phyloP scores from a whole-genome alignment of 2,888 invertebrate species.

The Mythimna pallens region DNA sequence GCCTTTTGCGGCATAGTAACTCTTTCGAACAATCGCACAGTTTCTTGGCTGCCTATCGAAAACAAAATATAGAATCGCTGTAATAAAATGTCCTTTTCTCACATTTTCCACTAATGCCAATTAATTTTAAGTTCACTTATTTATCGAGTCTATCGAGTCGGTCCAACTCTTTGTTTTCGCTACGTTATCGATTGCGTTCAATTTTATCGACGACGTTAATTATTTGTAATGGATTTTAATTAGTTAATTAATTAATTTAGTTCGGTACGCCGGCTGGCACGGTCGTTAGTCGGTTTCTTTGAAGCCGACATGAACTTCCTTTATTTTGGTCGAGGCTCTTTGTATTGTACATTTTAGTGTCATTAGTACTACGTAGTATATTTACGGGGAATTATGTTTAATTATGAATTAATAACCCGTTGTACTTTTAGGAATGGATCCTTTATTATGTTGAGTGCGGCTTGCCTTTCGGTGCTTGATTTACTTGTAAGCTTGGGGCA shows the following conservation, averaged over 20 bases:
- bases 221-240: slow-evolving; percentile 84
- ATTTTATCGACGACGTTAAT: slow-evolving; percentile 77
- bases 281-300: slow-evolving; percentile 80
- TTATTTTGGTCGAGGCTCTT: slow-evolving; percentile 71
- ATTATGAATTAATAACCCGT: slow-evolving; percentile 64
- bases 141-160: slow-evolving; percentile 57
- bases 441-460: slow-evolving; percentile 50
- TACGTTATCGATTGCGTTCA: slow-evolving; percentile 74
- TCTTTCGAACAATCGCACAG: too few relatives aligned
- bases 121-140: slow-evolving; percentile 63
- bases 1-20: too few relatives aligned
- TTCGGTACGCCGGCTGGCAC: slow-evolving; percentile 72
- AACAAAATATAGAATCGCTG: background rate
- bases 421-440: slow-evolving; percentile 54
- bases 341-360: slow-evolving; percentile 70
- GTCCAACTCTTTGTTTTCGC: slow-evolving; percentile 72
- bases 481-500: slow-evolving; percentile 13
- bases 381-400: slow-evolving; percentile 65
- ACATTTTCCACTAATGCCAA: slow-evolving; percentile 59
- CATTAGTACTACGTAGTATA: slow-evolving; percentile 62
- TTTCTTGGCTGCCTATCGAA: background rate
- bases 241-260: slow-evolving; percentile 88
- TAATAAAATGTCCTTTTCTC: slow-evolving; percentile 35
- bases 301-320: slow-evolving; percentile 75
- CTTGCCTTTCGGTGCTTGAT: slow-evolving; percentile 30